Base-by-base conservation (phyloP, 2,797 vertebrate species). In the Bucorvus abyssinicus region DNA sequence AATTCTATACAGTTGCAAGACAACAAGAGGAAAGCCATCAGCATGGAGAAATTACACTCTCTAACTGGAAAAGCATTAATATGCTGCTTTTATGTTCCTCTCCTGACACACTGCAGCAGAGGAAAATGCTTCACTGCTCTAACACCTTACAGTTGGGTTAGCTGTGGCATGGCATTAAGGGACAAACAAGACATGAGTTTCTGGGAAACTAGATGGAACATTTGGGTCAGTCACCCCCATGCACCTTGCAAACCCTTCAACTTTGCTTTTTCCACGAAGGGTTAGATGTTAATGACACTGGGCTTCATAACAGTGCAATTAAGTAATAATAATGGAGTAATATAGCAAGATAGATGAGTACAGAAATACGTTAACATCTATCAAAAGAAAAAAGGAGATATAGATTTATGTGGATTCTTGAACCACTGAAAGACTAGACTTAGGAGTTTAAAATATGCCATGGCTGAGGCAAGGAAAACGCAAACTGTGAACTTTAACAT, bases 61-160 rank as follows among this genome's bases (percentile, higher is more conserved):
- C 65, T 94, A 92, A 89, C 15, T 34, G 75, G 26, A 64, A 18
- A 49, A 95, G 24, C 36, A 92, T 84, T 78, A 89, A 42, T 68
- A 86, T 30, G 11, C 32, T 65, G 82, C 23, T 94, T 96, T 91
- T 73, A 92, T 90, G 80, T 94, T 95, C 45, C 67, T 95, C 85
- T 91, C 21, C 30, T 96, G 94, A 88, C 63, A 94, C 87, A 65
- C 8, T 64, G 27, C n/a, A 79, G 34, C 10, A 94, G 29, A 36
- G 74, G 81, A 94, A 97, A 96, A 94, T 68, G 15, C 22, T 47
- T 95, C 52, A 32, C 6, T 49, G 36, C 24, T 47, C 47, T 80
- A 68, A 89, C 38, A 83, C n/a, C 59, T 93, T 87, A 87, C 38
- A 20, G 69, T 14, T 42, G 71, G 30, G 42, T 94, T 89, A 78